A percentile compares a stretch with the other conserved stretches of the same genome.
These are phyloP conservation scores for Eulemur coronatus DNA, from an alignment of 2,797 vertebrate species.

Conservation along the genomic window DNA sequence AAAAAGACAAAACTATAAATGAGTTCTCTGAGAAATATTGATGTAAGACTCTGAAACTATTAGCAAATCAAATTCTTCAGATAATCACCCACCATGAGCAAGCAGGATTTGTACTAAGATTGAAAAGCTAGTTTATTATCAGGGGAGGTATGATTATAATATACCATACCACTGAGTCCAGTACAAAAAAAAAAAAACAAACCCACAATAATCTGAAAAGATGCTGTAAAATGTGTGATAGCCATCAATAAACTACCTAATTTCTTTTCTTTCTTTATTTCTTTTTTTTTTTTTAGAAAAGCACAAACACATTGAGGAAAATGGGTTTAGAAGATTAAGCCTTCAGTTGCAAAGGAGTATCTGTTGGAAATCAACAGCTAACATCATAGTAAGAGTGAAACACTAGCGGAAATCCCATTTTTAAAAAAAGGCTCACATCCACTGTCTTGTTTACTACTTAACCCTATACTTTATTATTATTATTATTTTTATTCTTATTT, in stretches of 20 bases:
- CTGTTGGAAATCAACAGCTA: not conserved
- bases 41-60: not conserved
- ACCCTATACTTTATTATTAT: not conserved
- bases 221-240: not conserved
- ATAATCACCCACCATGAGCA: not conserved
- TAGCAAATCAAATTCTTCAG: conserved; percentile 46
- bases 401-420: not conserved
- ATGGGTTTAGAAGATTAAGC: not conserved
- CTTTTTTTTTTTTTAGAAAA: not conserved
- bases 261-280: not conserved
- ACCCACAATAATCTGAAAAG: not conserved
- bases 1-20: not conserved
- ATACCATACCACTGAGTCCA: not conserved
- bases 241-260: not conserved
- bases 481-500: too few relatives aligned
- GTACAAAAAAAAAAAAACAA: not conserved
- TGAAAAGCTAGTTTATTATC: not conserved
- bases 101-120: not conserved
- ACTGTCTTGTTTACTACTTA: not conserved
- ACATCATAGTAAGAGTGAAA: not conserved
- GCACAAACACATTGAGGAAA: not conserved
- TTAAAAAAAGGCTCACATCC: not conserved
- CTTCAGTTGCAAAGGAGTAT: not conserved
- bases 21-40: not conserved
- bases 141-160: not conserved